Percentiles rank a stretch among this genome's conserved stretches.
Evolutionary conservation across 2,888 invertebrate genomes (phyloP).

Genomic region (Clusia tigrina): DNA sequence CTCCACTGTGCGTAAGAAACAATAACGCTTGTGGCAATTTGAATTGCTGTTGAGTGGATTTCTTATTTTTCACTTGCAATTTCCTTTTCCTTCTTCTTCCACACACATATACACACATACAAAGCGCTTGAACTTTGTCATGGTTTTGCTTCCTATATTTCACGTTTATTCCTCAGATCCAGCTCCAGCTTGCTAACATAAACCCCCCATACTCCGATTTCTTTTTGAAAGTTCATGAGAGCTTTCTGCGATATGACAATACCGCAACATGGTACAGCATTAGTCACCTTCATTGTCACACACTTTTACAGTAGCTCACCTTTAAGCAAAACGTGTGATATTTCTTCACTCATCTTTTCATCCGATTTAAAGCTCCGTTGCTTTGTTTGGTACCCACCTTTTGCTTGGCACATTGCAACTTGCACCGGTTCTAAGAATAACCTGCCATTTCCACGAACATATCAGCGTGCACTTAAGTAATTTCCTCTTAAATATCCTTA

Average conservation of each 20-base stretch:
- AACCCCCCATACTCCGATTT: neutral
- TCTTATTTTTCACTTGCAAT: conserved; percentile 4
- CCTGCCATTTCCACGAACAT: too few species aligned
- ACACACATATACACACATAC: neutral
- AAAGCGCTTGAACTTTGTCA: too few species aligned
- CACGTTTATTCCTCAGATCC: neutral
- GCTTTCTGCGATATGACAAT: conserved; percentile 1
- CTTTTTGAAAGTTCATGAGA: too few species aligned
- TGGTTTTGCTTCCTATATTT: too few species aligned
- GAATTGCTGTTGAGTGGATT: conserved; percentile 6
- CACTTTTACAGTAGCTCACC: neutral
- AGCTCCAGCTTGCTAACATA: neutral
- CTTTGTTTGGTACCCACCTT: neutral
- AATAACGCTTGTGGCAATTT: conserved; percentile 4
- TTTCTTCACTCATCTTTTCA: neutral
- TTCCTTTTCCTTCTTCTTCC: neutral
- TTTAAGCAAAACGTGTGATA: neutral
- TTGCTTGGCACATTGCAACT: too few species aligned
- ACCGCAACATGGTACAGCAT: neutral
- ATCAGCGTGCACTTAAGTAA: neutral
- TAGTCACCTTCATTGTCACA: conserved; percentile 2
- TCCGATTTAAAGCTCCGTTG: neutral
- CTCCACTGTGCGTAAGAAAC: neutral
- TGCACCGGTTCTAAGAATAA: too few species aligned
- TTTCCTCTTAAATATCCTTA: conserved; percentile 13